Conservation (phyloP, 2,888 invertebrate species). For the Caenorhabditis wallacei region DNA sequence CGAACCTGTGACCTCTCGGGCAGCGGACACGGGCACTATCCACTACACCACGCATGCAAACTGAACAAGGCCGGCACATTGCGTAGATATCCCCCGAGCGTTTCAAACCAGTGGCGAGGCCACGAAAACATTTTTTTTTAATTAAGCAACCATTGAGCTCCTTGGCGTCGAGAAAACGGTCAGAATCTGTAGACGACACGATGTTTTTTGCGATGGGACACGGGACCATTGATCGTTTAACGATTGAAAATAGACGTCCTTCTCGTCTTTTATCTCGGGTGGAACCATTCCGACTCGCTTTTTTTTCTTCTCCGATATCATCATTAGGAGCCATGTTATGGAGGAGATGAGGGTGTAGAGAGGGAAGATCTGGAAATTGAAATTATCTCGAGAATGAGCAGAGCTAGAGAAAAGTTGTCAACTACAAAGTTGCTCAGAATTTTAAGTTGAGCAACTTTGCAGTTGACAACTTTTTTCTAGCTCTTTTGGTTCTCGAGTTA, state of each 20-base stretch:
- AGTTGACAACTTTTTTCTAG: too few relatives aligned
- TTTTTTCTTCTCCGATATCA: constrained; percentile 45
- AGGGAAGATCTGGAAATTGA: constrained; percentile 49
- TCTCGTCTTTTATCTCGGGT: constrained; percentile 37
- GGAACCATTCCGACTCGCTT: constrained; percentile 34
- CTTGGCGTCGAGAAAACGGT: constrained; percentile 43
- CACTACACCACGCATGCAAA: too few relatives aligned
- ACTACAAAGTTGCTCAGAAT: not conserved
- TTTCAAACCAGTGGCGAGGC: too few relatives aligned
- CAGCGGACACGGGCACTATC: too few relatives aligned
- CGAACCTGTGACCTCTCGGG: too few relatives aligned
- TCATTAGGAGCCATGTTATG: constrained; percentile 33
- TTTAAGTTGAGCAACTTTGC: not conserved
- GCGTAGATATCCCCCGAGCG: too few relatives aligned
- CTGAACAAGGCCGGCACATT: too few relatives aligned
- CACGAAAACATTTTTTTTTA: too few relatives aligned
- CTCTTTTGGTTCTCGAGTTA: too few relatives aligned
- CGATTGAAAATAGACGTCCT: constrained; percentile 50
- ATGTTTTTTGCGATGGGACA: constrained; percentile 39
- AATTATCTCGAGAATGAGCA: not conserved
- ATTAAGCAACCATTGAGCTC: constrained; percentile 30
- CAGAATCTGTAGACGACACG: constrained; percentile 27
- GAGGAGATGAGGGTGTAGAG: constrained; percentile 49
- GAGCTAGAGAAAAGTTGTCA: not conserved
- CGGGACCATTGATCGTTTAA: constrained; percentile 55